Base-by-base conservation (phyloP, 2,888 invertebrate species). In the Onthophagus sagittarius region DNA sequence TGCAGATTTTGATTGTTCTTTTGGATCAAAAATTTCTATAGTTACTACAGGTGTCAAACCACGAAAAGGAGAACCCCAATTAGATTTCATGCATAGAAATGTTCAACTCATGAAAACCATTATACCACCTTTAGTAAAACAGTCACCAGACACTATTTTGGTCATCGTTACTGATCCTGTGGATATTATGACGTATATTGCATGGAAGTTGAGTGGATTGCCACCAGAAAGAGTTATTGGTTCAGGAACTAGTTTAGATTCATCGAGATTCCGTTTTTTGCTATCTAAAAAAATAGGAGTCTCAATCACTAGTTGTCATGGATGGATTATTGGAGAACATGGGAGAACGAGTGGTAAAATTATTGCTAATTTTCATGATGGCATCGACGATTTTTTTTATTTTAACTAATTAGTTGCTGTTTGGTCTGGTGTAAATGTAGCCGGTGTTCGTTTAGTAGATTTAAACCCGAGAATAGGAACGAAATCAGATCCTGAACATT, bases 251-350 rank as follows among this genome's bases (percentile, higher is more conserved):
- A 97, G 97, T 86, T 88, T 98, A 80, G 97, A 97, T 86, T 95
- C 97, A 0, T 94, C 96, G 0, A 88, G 97, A 76, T 96, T 98
- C 87, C 90, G 96, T 53, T 97, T 95, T 86, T 87, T 96, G 73
- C 88, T 97, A 79, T 94, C 95, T 0, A 93, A 96, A 83, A 91
- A 89, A 79, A 87, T 97, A 71, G 90, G 91, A 75, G 90, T 97
- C 63, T 94, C 96, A 0, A 91, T 96, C 5, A 91, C 92, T 11
- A 95, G 94, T 77, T 93, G 94, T 81, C 96, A 97, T 83, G 97
- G 95, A 0, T 97, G 94, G 90, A 94, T 97, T 80, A 95, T 97
- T 81, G 97, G 97, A 33, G 97, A 97, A 83, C 97, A 97, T 81
- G 97, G 97, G 0, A 97, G 97, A 81, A 80, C 82, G 72, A 82